These are phyloP conservation scores for Bothrops jararaca DNA, from an alignment of 2,113 vertebrate species.

Conservation along the genomic window DNA sequence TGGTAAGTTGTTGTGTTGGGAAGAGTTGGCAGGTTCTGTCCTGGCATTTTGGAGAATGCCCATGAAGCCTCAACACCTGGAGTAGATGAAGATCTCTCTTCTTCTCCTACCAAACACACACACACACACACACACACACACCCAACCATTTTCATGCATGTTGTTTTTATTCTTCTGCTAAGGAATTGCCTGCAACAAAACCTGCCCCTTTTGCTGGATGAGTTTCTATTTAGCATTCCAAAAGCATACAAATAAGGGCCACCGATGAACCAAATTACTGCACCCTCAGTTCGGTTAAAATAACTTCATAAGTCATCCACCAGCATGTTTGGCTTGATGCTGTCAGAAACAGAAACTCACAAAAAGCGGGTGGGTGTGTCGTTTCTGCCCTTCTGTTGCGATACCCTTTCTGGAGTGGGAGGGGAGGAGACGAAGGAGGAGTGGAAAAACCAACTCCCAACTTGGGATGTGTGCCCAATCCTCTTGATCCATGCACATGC, in stretches of 20 bases:
- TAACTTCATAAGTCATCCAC: not conserved
- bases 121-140: not conserved
- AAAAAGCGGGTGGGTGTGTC: not conserved
- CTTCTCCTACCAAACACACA: not conserved
- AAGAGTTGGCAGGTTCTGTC: not conserved
- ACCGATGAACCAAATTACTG: not conserved
- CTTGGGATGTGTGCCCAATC: not conserved
- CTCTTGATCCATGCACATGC: not conserved
- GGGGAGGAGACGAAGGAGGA: not conserved
- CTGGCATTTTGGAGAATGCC: not conserved
- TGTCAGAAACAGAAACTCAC: not conserved
- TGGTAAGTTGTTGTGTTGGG: not conserved
- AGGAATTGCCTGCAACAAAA: not conserved
- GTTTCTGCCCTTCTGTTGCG: not conserved
- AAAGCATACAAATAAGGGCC: not conserved
- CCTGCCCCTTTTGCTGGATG: not conserved
- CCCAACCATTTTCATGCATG: not conserved
- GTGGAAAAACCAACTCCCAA: not conserved
- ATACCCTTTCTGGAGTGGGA: not conserved
- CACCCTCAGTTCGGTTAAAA: not conserved
- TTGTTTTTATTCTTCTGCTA: not conserved
- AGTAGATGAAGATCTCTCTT: not conserved
- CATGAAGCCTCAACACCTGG: not conserved
- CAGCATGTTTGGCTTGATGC: not conserved
- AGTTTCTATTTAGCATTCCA: not conserved